A percentile compares a stretch with the other conserved stretches of the same genome.
phyloP scores from a whole-genome alignment of 1,140 invertebrate species.

The Meloidogyne chitwoodi region DNA sequence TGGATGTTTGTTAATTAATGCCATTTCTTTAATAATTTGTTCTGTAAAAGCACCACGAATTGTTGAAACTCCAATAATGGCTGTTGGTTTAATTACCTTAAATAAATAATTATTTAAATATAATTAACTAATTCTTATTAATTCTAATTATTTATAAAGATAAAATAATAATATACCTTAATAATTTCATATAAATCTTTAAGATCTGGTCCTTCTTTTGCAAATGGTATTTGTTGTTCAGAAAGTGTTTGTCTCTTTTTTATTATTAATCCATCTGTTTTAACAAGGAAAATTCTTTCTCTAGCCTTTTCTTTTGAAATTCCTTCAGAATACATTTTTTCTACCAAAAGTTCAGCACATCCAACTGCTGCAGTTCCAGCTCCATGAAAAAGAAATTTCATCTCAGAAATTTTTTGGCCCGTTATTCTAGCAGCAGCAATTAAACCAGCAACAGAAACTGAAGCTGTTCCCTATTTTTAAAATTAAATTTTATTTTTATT shows the following conservation, averaged over 20 bases:
- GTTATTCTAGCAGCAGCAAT: slow-evolving; percentile 78
- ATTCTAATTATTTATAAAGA: too few relatives aligned
- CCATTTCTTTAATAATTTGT: slow-evolving; percentile 79
- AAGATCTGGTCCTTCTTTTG: slow-evolving; percentile 75
- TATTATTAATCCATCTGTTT: slow-evolving; percentile 61
- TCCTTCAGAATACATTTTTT: slow-evolving; percentile 69
- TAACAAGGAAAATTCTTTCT: slow-evolving; percentile 73
- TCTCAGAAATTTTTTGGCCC: slow-evolving; percentile 72
- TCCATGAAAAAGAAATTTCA: slow-evolving; percentile 82
- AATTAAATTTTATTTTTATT: not conserved
- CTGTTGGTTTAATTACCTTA: slow-evolving; percentile 72
- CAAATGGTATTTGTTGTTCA: slow-evolving; percentile 75
- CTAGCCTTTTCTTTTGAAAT: slow-evolving; percentile 70
- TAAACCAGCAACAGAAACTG: slow-evolving; percentile 83
- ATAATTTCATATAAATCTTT: slow-evolving; percentile 75
- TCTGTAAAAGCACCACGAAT: slow-evolving; percentile 82
- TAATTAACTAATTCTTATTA: too few relatives aligned
- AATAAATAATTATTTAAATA: too few relatives aligned
- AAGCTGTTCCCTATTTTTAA: slow-evolving; percentile 73
- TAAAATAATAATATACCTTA: slow-evolving; percentile 56
- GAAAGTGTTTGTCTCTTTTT: slow-evolving; percentile 41
- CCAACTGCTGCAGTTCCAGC: slow-evolving; percentile 70
- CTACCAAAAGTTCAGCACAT: slow-evolving; percentile 68
- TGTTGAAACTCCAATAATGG: slow-evolving; percentile 75
- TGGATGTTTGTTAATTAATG: slow-evolving; percentile 76